Evolutionary conservation across 1,140 invertebrate species (phyloP).

Genomic region (Leptonema lineaticorne): DNA sequence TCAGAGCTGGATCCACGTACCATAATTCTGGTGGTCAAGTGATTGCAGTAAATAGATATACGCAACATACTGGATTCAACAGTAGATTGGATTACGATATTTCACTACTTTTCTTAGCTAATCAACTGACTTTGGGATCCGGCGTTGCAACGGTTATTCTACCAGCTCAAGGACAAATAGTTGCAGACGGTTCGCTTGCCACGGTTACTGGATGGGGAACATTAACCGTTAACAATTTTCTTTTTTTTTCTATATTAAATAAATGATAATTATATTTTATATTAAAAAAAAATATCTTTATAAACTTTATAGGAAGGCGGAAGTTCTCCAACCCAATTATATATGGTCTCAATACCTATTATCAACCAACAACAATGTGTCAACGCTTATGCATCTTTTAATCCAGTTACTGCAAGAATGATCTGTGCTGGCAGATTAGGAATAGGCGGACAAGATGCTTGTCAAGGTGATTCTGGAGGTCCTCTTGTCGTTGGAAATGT

Average conservation of each 20-base stretch:
- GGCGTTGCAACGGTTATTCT: conserved; percentile 22
- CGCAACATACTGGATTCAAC: conserved; percentile 29
- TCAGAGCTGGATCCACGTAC: conserved; percentile 23
- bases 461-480: conserved; percentile 32
- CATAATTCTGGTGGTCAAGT: conserved; percentile 27
- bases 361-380: conserved; percentile 51
- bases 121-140: conserved; percentile 12
- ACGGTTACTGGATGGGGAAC: conserved; percentile 51
- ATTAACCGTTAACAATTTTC: conserved; percentile 16
- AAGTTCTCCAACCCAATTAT: conserved; percentile 42
- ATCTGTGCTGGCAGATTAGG: conserved; percentile 53
- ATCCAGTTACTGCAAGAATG: conserved; percentile 56
- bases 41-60: conserved; percentile 6
- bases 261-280: neutral
- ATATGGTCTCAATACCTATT: conserved; percentile 53
- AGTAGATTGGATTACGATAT: conserved; percentile 29
- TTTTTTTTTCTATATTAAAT: neutral
- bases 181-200: conserved; percentile 39
- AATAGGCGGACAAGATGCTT: conserved; percentile 31
- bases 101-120: conserved; percentile 20
- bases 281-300: neutral
- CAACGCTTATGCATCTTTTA: conserved; percentile 50
- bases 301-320: conserved; percentile 43
- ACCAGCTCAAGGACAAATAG: conserved; percentile 35
- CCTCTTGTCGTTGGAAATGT: conserved; percentile 42